These are phyloP conservation scores for Epizoanthus fatuus DNA, from an alignment of 92 coral and sea anemone species.

Conservation along the genomic window DNA sequence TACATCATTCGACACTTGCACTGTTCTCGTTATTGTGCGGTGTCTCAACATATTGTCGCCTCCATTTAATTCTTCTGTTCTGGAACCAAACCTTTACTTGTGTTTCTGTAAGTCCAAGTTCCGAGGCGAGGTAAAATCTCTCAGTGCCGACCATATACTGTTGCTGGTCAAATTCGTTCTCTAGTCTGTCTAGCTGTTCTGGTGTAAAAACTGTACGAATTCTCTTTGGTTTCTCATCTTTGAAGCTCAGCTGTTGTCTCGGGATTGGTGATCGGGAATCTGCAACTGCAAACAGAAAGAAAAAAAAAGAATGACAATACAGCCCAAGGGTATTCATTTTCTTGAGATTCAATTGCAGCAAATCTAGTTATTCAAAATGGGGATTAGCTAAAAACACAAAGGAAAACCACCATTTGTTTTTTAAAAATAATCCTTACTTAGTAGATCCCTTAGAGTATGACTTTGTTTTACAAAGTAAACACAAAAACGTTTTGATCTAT, in stretches of 20 bases:
- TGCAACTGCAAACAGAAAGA: slow-evolving; percentile 10
- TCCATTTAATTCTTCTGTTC: slow-evolving; percentile 91
- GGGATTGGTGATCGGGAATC: not conserved
- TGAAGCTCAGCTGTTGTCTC: not conserved
- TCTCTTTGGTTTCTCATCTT: slow-evolving; percentile 70
- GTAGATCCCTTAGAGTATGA: too few species aligned
- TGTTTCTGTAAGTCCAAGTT: slow-evolving; percentile 87
- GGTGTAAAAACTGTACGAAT: slow-evolving; percentile 86
- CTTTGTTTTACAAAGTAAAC: too few species aligned
- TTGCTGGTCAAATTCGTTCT: slow-evolving; percentile 82
- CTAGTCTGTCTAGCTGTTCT: slow-evolving; percentile 82
- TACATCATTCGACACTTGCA: not conserved
- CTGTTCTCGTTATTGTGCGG: not conserved
- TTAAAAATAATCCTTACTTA: too few species aligned
- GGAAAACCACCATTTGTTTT: too few species aligned
- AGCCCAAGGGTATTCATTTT: not conserved
- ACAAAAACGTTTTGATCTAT: too few species aligned
- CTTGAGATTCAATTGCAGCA: too few species aligned
- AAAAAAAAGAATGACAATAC: not conserved
- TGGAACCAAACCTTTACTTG: slow-evolving; percentile 94
- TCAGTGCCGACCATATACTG: slow-evolving; percentile 89
- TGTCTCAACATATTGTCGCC: slow-evolving; percentile 71
- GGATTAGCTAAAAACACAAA: too few species aligned
- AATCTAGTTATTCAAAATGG: too few species aligned
- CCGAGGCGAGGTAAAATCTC: slow-evolving; percentile 78